These are phyloP conservation scores for Macrosteles quadrilineatus DNA, from an alignment of 1,140 invertebrate genomes.

Conservation along the genomic window DNA sequence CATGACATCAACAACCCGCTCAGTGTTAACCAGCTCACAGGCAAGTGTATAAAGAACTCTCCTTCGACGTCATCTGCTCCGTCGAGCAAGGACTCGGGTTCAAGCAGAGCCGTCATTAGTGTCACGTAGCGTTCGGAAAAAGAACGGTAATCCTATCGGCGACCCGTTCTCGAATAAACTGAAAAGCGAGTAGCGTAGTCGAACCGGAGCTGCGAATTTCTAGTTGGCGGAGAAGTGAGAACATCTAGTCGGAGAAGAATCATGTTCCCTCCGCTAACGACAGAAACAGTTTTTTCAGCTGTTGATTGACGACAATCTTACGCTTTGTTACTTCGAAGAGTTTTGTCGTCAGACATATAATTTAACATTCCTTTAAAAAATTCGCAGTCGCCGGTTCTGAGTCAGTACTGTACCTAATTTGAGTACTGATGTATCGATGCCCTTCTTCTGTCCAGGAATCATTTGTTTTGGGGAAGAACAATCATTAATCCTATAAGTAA, in stretches of 20 bases:
- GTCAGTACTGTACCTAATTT: neutral
- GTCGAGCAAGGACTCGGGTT: conserved; percentile 36
- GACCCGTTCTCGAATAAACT: conserved; percentile 14
- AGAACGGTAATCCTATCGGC: conserved; percentile 33
- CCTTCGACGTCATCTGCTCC: neutral
- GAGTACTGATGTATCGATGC: too few species aligned
- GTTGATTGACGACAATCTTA: neutral
- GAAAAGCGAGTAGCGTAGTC: neutral
- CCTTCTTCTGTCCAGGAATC: too few species aligned
- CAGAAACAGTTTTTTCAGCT: conserved; percentile 10
- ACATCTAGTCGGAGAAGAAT: neutral
- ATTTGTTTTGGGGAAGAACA: too few species aligned
- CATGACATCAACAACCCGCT: conserved; percentile 89
- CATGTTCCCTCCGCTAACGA: conserved; percentile 3
- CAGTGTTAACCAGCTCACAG: conserved; percentile 84
- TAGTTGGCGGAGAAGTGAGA: neutral
- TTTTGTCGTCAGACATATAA: neutral
- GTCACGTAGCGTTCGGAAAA: conserved; percentile 43
- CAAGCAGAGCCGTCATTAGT: conserved; percentile 43
- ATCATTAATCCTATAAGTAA: too few species aligned
- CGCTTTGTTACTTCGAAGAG: neutral
- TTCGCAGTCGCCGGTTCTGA: neutral
- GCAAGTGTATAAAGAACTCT: conserved; percentile 62
- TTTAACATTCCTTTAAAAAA: conserved; percentile 4
- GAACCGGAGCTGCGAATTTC: neutral